Base-by-base conservation (phyloP, 2,113 vertebrate genomes). In the Percopsis transmontana region DNA sequence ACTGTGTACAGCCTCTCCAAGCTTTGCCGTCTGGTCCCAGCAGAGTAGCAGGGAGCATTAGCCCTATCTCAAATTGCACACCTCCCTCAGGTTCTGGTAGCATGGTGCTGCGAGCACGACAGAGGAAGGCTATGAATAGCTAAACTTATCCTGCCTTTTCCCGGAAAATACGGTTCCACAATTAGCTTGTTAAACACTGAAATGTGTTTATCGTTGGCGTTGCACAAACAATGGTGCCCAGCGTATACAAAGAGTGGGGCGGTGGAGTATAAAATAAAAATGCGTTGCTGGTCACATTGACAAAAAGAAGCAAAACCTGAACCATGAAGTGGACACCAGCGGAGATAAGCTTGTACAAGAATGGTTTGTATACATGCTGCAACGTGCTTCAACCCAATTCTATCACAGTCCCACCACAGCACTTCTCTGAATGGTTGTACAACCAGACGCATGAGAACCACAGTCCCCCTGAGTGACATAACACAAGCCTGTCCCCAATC, bases 81-180 rank as follows among this genome's bases (percentile, higher is more conserved):
- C 66, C 33, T 18, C 56, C 68, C 54, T 67, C 44, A 1, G 85
- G 73, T 84, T 84, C 72, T 40, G 59, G 40, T 69, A 71, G 70
- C 80, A 62, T 66, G 81, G 65, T 57, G 72, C 82, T 70, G 74
- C 58, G 74, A 80, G 78, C 76, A 57, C 56, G 58, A 59, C 74
- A 61, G 68, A 82, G 81, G 70, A 84, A 87, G 61, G 69, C 87
- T 85, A 91, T 82, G 88, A 89, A 91, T 88, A 88, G 87, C 82
- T 66, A 12, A 84, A 85, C 77, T 72, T 79, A 65, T 57, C 63
- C 58, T 55, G 81, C 68, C 66, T 79, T 80, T 74, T 78, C 84
- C 74, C 48, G 78, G 80, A 85, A 87, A 51, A 5, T 47, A 45
- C 69, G 42, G 61, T 81, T 84, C 80, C 33, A 68, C 69, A 77